Evolutionary conservation across 2,888 invertebrate genomes (phyloP), one percentile per base, ranked within the genome.

Genomic region (Prenolepis imparis): DNA sequence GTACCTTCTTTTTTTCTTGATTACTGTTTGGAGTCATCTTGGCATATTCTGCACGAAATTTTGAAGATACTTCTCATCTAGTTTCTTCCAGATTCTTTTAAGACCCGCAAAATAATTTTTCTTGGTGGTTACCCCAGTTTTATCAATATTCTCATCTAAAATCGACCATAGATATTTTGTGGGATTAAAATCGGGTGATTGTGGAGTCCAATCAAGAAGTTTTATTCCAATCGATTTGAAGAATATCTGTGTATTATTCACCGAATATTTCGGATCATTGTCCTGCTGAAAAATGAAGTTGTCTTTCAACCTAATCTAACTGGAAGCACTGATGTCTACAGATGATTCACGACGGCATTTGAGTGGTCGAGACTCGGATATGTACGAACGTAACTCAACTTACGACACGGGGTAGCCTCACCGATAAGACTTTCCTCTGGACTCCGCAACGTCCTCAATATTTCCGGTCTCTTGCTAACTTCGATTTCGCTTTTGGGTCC

Each of bases 71-170:
- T 63, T 63, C 18, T 63, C 1, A 11, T 36, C 36, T n/a, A 63
- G 6, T 9, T 24, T 11, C 11, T 63, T 39, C 36, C 4, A 63
- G 4, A 39, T 39, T 1, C 11, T 39, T 39, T 9, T 8, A 39
- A 63, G 36, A 4, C 39, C n/a, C n/a, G 11, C 4, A 3, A 63
- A 63, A 63, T 63, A 36, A 63, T 63, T 63, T 36, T 63, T 4
- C 4, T 39, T 63, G 36, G n/a, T 39, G 11, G 12, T 39, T 11
- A 63, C 6, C 11, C 11, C 63, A 32, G 6, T 63, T n/a, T 63
- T 63, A 63, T 63, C 12, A 11, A 63, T 39, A 6, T 63, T 63
- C 11, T 63, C 3, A 63, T 63, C 36, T n/a, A 63, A 63, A 39
- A 63, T 63, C 0, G 11, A 36, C 6, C 8, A 36, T n/a, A 63